These are phyloP conservation scores for Macaria liturata DNA, from an alignment of 2,888 invertebrate species.

Conservation along the genomic window DNA sequence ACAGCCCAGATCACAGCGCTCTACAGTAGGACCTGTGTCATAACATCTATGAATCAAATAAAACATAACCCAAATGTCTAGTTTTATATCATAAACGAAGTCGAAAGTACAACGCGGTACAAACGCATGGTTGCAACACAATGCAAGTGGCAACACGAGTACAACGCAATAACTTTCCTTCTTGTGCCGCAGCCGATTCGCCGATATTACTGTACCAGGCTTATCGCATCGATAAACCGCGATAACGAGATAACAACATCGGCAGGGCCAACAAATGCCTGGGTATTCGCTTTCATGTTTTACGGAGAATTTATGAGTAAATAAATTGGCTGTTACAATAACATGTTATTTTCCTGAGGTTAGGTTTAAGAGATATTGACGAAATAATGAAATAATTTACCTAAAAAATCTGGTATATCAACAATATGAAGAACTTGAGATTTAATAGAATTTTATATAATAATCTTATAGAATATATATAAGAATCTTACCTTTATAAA, in stretches of 20 bases:
- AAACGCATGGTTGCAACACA: conserved; percentile 13
- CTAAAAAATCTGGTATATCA: too few species aligned
- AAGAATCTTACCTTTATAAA: too few species aligned
- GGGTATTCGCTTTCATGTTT: conserved; percentile 15
- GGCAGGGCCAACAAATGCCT: conserved; percentile 11
- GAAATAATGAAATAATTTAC: too few species aligned
- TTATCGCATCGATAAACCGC: conserved; percentile 20
- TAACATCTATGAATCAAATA: too few species aligned
- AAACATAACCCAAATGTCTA: background rate
- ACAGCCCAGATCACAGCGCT: too few species aligned
- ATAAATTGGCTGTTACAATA: background rate
- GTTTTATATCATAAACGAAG: background rate
- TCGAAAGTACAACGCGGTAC: conserved; percentile 1
- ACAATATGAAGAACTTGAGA: too few species aligned
- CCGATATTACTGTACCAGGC: conserved; percentile 21
- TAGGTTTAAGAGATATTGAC: too few species aligned
- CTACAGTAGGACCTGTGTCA: too few species aligned
- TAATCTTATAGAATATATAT: too few species aligned
- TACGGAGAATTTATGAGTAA: conserved; percentile 7
- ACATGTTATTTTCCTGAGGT: too few species aligned
- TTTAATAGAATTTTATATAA: too few species aligned
- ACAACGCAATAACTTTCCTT: conserved; percentile 15
- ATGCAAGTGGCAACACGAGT: conserved; percentile 9
- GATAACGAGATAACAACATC: conserved; percentile 23
- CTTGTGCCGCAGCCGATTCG: conserved; percentile 15